Evolutionary conservation across 2,888 invertebrate genomes (phyloP).

Genomic region (Drosophila histrio): DNA sequence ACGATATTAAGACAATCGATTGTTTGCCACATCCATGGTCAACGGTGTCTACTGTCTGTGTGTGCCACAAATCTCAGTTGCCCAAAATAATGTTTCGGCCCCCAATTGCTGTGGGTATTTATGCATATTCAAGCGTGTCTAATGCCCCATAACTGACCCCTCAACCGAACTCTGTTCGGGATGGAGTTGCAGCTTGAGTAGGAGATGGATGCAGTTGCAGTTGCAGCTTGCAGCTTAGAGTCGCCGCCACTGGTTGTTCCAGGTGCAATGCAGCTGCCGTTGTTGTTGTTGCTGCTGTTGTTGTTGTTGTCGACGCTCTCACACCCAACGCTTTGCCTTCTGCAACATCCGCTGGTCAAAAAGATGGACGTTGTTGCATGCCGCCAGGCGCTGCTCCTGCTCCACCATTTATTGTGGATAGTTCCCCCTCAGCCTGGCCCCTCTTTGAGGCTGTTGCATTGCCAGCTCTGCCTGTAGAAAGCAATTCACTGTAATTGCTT

Average conservation of each 20-base stretch:
- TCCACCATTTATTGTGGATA: conserved; percentile 60
- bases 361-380: conserved; percentile 58
- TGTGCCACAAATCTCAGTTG: conserved; percentile 12
- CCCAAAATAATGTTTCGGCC: conserved; percentile 17
- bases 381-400: conserved; percentile 68
- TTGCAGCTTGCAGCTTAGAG: conserved; percentile 5
- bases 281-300: not conserved
- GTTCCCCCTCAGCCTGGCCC: conserved; percentile 14
- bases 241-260: conserved; percentile 21
- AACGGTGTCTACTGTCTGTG: no score
- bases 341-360: conserved; percentile 42
- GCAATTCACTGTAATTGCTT: conserved; percentile 81
- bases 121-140: conserved; percentile 46
- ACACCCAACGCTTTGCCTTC: conserved; percentile 39
- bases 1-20: no score
- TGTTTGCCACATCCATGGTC: no score
- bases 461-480: conserved; percentile 53
- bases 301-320: conserved; percentile 41
- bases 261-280: conserved; percentile 12
- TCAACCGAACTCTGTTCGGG: not conserved
- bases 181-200: not conserved
- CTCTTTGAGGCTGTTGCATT: not conserved
- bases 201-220: not conserved
- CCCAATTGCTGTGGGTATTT: conserved; percentile 37
- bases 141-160: conserved; percentile 41